Conservation (phyloP, 2,888 invertebrate species). For the Nomada ferruginata region DNA sequence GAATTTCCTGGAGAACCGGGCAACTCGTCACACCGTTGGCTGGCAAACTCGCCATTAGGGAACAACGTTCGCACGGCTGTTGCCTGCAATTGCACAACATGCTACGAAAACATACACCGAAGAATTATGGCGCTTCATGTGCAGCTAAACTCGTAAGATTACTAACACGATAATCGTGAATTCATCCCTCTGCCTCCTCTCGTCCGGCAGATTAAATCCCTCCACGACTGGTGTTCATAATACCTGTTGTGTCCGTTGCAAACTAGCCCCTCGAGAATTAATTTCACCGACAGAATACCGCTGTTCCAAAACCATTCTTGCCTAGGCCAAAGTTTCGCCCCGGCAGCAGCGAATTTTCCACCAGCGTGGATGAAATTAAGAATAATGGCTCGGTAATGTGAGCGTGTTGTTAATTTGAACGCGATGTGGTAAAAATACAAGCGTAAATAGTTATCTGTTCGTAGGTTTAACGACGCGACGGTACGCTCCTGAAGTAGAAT, state of each 20-base stretch:
- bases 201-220: conserved; percentile 38
- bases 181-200: conserved; percentile 21
- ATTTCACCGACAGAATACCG: conserved; percentile 36
- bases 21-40: conserved; percentile 25
- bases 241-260: conserved; percentile 55
- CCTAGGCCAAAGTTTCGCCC: background rate
- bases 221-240: conserved; percentile 29
- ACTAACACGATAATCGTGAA: conserved; percentile 54
- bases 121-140: conserved; percentile 58
- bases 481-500: no score
- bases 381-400: background rate
- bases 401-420: background rate
- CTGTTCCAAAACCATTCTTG: conserved; percentile 14
- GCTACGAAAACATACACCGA: conserved; percentile 40
- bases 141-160: conserved; percentile 58
- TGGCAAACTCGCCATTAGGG: conserved; percentile 54
- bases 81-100: conserved; percentile 34
- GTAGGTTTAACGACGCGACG: no score
- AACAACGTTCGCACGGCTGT: conserved; percentile 35
- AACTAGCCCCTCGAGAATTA: conserved; percentile 49
- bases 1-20: conserved; percentile 31
- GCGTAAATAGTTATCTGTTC: no score
- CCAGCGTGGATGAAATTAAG: background rate
- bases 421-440: no score
- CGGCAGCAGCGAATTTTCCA: conserved; percentile 10